Conservation (phyloP, 2,888 invertebrate species). For the Sphaeridia pumilis region DNA sequence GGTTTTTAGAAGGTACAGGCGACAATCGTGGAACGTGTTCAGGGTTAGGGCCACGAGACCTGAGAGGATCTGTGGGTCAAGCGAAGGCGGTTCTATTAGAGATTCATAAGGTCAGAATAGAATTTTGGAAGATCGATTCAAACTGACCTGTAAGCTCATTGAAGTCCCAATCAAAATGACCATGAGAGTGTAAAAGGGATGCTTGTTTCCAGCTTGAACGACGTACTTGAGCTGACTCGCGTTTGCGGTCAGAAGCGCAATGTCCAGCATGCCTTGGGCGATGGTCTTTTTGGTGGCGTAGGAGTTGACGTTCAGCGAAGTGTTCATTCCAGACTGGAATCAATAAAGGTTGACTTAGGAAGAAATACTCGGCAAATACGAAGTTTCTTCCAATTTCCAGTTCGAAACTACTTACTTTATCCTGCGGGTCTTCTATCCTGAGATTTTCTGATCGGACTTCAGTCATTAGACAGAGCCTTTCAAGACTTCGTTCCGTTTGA, state of each 20-base stretch:
- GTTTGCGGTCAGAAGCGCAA: conserved; percentile 73
- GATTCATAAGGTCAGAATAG: no score
- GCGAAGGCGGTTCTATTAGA: no score
- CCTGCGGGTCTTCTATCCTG: no score
- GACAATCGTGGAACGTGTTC: conserved; percentile 64
- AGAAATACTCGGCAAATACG: no score
- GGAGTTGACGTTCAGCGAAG: conserved; percentile 59
- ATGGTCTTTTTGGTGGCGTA: conserved; percentile 86
- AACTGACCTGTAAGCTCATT: conserved; percentile 65
- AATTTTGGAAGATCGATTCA: no score
- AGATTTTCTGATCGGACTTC: no score
- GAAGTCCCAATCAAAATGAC: conserved; percentile 65
- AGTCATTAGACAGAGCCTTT: no score
- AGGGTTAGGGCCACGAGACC: conserved; percentile 60
- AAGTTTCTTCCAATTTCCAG: no score
- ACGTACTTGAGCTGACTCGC: conserved; percentile 78
- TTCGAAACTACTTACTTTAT: no score
- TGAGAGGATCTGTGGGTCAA: conserved; percentile 63
- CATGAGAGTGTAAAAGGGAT: conserved; percentile 72
- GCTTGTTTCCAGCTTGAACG: conserved; percentile 57
- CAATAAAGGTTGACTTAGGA: no score
- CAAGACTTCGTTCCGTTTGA: no score
- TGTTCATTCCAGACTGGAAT: background rate
- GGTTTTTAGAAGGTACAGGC: conserved; percentile 58
- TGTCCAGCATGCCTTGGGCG: conserved; percentile 78